A percentile compares a stretch with the other conserved stretches of the same genome.
phyloP scores from a whole-genome alignment of 2,888 invertebrate species.

The Eupithecia abbreviata region DNA sequence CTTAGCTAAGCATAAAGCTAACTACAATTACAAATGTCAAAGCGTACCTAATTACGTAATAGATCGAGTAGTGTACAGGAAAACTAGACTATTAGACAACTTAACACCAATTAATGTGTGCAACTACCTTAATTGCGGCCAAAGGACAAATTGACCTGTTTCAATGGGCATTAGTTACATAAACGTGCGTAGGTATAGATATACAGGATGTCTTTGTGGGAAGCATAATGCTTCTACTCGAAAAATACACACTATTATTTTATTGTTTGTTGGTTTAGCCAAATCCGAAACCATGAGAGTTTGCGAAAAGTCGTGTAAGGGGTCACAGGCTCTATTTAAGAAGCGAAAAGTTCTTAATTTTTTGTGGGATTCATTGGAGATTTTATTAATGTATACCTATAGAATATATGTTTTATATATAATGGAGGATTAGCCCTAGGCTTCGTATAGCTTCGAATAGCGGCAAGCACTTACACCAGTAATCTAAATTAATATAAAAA shows the following conservation, averaged over 20 bases:
- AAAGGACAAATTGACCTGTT: constrained; percentile 17
- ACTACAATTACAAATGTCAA: background rate
- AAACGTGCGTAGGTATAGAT: background rate
- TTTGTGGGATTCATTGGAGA: too few species aligned
- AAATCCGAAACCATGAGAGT: background rate
- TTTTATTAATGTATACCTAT: too few species aligned
- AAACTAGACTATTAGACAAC: constrained; percentile 10
- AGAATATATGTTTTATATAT: too few species aligned
- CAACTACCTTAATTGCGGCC: constrained; percentile 15
- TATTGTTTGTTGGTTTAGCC: background rate
- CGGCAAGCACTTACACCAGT: too few species aligned
- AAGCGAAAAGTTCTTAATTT: too few species aligned
- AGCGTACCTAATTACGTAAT: background rate
- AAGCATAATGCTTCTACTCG: background rate
- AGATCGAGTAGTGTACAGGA: constrained; percentile 8
- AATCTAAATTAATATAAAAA: too few species aligned
- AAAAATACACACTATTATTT: too few species aligned
- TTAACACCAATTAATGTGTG: constrained; percentile 8
- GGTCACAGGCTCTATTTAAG: too few species aligned
- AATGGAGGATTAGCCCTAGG: too few species aligned
- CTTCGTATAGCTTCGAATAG: too few species aligned
- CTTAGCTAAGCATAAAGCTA: background rate
- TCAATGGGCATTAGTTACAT: constrained; percentile 3
- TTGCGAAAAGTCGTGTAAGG: background rate
- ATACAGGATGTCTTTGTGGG: background rate